Evolutionary conservation across 2,797 vertebrate species (phyloP), one percentile per base, ranked within the genome.

Genomic region (Sebastes matsubarae): DNA sequence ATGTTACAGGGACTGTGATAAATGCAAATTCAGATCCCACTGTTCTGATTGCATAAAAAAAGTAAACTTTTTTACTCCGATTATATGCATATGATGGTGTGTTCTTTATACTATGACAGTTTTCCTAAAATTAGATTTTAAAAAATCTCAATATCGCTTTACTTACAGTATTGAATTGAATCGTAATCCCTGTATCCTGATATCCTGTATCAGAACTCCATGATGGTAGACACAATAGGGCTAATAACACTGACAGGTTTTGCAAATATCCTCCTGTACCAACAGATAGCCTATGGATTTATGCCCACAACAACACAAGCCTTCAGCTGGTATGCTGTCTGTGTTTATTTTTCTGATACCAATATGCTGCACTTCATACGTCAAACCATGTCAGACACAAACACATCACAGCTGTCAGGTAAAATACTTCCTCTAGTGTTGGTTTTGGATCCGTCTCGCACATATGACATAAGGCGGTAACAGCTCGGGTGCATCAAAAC

Each of bases 351-450:
- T 75, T 63, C 71, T 24, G 30, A 76, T 74, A 78, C 73, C 60
- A 66, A 34, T 50, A 54, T 66, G 54, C 65, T 29, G 24, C 74
- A 72, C 67, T 46, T 68, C 67, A 57, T 54, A 30, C 54, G 65
- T 80, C 29, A 79, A 80, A 87, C 66, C 55, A 18, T 70, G 80
- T 68, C 74, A 81, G 75, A 73, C 38, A 68, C 42, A 46, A 46
- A 52, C 61, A 84, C 74, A 85, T 86, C 57, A 65, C 74, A 86
- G 57, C 84, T 85, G 89, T 84, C 87, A 87, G 80, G 65, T 76
- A 57, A 61, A 82, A 65, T 59, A 67, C 59, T 80, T 73, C 70
- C 68, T 64, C 7, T 2, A 10, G 22, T 92, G 82, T 91, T 87
- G 69, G 20, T 89, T 83, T 91, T 87, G 79, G 87, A 92, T 80